phyloP scores from a whole-genome alignment of 2,888 invertebrate genomes.

The Cactoblastis cactorum region DNA sequence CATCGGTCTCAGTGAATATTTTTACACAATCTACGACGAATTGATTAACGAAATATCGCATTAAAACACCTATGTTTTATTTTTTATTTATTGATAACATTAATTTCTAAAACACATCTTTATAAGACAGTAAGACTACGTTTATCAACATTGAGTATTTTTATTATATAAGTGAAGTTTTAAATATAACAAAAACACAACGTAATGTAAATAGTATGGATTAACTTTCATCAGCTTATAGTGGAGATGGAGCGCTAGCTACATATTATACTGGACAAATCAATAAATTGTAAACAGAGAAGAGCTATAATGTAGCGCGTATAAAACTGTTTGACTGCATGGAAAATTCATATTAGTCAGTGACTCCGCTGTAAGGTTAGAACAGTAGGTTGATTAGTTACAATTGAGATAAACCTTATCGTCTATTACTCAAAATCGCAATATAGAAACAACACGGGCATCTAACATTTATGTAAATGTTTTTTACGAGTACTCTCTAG shows the following conservation, averaged over 20 bases:
- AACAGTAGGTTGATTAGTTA: no score
- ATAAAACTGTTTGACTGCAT: no score
- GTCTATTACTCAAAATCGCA: constrained; percentile 3
- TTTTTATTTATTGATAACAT: constrained; percentile 36
- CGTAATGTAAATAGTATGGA: constrained; percentile 17
- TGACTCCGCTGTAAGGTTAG: no score
- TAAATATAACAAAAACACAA: constrained; percentile 26
- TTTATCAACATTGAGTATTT: constrained; percentile 16
- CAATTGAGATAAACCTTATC: background rate
- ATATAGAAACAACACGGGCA: constrained; percentile 2
- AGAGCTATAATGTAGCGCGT: background rate
- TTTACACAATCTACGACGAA: background rate
- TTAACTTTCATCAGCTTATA: background rate
- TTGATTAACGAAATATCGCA: constrained; percentile 9
- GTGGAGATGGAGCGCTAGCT: constrained; percentile 1
- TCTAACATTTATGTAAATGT: background rate
- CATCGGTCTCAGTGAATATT: no score
- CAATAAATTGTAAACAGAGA: background rate
- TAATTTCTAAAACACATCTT: constrained; percentile 27
- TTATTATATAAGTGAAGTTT: constrained; percentile 25
- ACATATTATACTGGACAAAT: background rate
- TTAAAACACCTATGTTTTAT: constrained; percentile 25
- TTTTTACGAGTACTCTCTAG: no score
- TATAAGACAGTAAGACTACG: constrained; percentile 29
- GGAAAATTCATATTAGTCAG: no score